phyloP scores from a whole-genome alignment of 2,888 invertebrate genomes.

The Drosophila barbarae region DNA sequence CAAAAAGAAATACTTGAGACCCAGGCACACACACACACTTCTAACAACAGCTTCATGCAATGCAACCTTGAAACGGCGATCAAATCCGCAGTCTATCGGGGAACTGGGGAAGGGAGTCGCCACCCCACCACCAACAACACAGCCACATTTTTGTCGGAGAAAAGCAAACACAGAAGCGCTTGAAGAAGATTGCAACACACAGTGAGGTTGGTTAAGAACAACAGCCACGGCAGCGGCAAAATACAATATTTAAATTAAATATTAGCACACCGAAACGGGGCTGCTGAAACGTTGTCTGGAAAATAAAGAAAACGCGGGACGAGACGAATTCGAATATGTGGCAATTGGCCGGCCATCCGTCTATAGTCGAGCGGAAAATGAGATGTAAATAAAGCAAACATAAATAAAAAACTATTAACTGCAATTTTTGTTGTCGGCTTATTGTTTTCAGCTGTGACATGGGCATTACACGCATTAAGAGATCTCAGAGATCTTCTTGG shows the following conservation, averaged over 20 bases:
- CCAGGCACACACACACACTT: constrained; percentile 29
- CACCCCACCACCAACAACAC: constrained; percentile 6
- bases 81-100: constrained; percentile 42
- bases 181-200: constrained; percentile 55
- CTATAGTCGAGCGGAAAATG: constrained; percentile 50
- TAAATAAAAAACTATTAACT: constrained; percentile 54
- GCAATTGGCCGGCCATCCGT: constrained; percentile 44
- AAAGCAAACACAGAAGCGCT: constrained; percentile 48
- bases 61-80: constrained; percentile 58
- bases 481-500: constrained; percentile 1
- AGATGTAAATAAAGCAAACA: constrained; percentile 32
- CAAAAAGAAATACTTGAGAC: constrained; percentile 53
- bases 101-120: constrained; percentile 11
- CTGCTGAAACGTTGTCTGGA: constrained; percentile 21
- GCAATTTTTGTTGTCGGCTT: constrained; percentile 42
- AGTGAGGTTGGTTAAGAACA: constrained; percentile 69
- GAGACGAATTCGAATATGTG: constrained; percentile 41
- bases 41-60: constrained; percentile 34
- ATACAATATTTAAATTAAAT: constrained; percentile 72
- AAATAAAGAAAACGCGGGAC: constrained; percentile 43
- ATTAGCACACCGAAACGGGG: constrained; percentile 60
- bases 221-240: constrained; percentile 25
- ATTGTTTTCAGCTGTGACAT: constrained; percentile 68
- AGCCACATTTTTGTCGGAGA: constrained; percentile 27
- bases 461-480: constrained; percentile 41